These are phyloP conservation scores for Sphinx pinastri DNA, from an alignment of 2,888 invertebrate genomes.

Conservation along the genomic window DNA sequence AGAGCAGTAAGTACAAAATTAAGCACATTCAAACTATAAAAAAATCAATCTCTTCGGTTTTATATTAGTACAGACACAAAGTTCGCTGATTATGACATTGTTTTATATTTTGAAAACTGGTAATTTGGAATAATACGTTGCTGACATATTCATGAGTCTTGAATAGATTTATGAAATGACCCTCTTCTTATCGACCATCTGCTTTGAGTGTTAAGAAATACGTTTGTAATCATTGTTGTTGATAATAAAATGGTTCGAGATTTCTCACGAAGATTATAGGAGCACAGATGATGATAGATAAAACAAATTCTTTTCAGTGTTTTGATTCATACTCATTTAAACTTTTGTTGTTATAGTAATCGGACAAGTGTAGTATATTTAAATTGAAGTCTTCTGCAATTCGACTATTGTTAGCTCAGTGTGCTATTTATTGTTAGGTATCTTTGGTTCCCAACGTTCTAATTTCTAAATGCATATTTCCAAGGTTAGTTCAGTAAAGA, in stretches of 20 bases:
- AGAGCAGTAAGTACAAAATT: too few relatives aligned
- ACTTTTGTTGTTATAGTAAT: background rate
- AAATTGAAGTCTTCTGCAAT: background rate
- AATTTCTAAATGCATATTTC: too few relatives aligned
- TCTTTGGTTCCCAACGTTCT: too few relatives aligned
- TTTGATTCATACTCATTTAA: background rate
- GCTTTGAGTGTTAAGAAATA: background rate
- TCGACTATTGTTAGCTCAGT: too few relatives aligned
- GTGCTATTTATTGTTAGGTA: too few relatives aligned
- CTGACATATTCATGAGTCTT: background rate
- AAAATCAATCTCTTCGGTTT: too few relatives aligned
- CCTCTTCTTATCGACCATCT: background rate
- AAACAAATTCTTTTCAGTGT: background rate
- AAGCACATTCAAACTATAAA: too few relatives aligned
- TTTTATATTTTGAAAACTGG: too few relatives aligned
- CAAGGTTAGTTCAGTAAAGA: too few relatives aligned
- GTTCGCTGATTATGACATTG: too few relatives aligned
- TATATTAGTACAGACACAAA: too few relatives aligned
- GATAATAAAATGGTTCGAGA: background rate
- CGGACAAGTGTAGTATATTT: background rate
- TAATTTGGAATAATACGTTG: too few relatives aligned
- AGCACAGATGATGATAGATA: background rate
- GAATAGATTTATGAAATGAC: background rate
- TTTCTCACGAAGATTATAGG: slow-evolving; percentile 12
- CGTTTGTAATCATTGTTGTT: background rate